phyloP scores from a whole-genome alignment of 1,140 invertebrate genomes.

The Zaprionus capensis region DNA sequence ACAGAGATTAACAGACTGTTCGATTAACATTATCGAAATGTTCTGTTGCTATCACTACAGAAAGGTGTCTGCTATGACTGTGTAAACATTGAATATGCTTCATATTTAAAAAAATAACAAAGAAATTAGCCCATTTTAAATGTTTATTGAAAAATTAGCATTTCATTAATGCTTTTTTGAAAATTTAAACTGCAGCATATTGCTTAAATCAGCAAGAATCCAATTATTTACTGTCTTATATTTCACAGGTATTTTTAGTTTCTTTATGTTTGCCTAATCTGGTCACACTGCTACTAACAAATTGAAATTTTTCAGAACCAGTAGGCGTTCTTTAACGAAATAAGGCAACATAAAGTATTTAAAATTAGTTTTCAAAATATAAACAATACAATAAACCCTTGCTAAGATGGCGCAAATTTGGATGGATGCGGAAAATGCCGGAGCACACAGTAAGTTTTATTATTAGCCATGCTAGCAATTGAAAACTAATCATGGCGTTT shows the following conservation, averaged over 20 bases:
- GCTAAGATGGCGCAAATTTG: conserved; percentile 27
- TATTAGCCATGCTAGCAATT: neutral
- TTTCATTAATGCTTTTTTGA: neutral
- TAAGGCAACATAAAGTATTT: neutral
- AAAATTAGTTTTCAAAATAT: neutral
- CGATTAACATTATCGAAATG: neutral
- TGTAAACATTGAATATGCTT: neutral
- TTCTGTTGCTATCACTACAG: neutral
- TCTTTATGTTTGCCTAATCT: neutral
- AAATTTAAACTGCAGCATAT: neutral
- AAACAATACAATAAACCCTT: neutral
- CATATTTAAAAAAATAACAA: neutral
- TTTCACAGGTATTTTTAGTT: neutral
- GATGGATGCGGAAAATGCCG: conserved; percentile 36
- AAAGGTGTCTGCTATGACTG: conserved; percentile 8
- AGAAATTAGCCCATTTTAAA: neutral
- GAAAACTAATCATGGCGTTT: neutral
- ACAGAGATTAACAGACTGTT: conserved; percentile 22
- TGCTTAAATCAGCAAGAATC: neutral
- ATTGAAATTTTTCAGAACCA: neutral
- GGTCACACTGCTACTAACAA: conserved; percentile 7
- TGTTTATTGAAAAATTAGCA: neutral
- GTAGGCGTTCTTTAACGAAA: conserved; percentile 12
- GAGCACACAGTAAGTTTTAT: conserved; percentile 19
- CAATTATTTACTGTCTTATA: neutral